phyloP scores from a whole-genome alignment of 2,888 invertebrate genomes.

The Caenorhabditis angaria region DNA sequence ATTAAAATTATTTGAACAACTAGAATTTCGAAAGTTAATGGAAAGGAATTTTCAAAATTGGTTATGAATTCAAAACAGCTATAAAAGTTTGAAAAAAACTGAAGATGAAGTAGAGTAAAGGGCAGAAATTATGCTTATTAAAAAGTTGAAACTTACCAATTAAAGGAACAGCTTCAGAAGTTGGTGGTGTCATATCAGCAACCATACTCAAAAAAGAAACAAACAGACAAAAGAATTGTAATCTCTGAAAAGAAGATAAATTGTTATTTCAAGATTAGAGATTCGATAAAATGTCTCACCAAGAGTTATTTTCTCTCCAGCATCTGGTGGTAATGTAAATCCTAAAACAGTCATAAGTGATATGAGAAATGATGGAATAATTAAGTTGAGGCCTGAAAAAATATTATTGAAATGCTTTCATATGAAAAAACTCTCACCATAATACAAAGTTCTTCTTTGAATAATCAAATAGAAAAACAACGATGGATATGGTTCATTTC shows the following conservation, averaged over 20 bases:
- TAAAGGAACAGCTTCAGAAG: slow-evolving; percentile 66
- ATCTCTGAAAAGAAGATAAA: slow-evolving; percentile 53
- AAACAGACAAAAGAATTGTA: slow-evolving; percentile 82
- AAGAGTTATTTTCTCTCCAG: slow-evolving; percentile 96
- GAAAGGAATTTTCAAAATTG: too few relatives aligned
- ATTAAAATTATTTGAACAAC: too few relatives aligned
- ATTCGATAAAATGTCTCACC: slow-evolving; percentile 76
- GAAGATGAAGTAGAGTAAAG: too few relatives aligned
- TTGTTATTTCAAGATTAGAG: background rate
- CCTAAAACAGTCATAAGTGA: slow-evolving; percentile 98
- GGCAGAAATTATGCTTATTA: too few relatives aligned
- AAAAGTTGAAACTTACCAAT: slow-evolving; percentile 45
- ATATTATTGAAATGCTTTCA: background rate
- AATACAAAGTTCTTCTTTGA: slow-evolving; percentile 93
- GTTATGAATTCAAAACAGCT: too few relatives aligned
- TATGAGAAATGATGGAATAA: slow-evolving; percentile 97
- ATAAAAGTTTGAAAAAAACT: too few relatives aligned
- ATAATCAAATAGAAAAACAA: slow-evolving; percentile 95
- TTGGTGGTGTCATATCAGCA: slow-evolving; percentile 89
- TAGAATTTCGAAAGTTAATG: too few relatives aligned
- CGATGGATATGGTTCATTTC: slow-evolving; percentile 83
- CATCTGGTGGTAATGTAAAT: slow-evolving; percentile 97
- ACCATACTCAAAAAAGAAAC: slow-evolving; percentile 96
- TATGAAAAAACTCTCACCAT: slow-evolving; percentile 75
- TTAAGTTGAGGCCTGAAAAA: slow-evolving; percentile 86